Percentiles rank a stretch among this genome's conserved stretches.
phyloP scores from a whole-genome alignment of 2,888 invertebrate species.

The Limulus polyphemus region DNA sequence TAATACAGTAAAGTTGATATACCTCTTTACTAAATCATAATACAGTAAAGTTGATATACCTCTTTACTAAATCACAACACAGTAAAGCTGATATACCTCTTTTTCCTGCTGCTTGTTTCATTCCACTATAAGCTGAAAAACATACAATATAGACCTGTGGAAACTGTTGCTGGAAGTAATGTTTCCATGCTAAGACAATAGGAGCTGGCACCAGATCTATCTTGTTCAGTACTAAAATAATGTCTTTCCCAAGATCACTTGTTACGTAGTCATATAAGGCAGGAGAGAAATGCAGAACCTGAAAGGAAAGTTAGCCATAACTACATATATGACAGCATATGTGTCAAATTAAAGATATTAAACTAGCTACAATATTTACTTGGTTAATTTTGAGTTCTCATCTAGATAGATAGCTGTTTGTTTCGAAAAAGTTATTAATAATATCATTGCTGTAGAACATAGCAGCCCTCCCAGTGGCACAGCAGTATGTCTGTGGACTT shows the following conservation, averaged over 20 bases:
- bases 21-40: no score
- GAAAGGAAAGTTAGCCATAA: constrained; percentile 15
- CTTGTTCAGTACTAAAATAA: constrained; percentile 82
- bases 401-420: no score
- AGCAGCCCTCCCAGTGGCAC: no score
- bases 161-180: constrained; percentile 57
- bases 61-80: no score
- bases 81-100: constrained; percentile 1
- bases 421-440: background rate
- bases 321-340: no score
- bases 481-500: no score
- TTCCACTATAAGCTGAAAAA: constrained; percentile 28
- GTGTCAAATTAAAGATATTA: background rate
- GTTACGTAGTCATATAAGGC: constrained; percentile 68
- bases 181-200: constrained; percentile 73
- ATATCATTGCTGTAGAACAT: no score
- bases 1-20: no score
- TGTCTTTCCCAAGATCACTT: constrained; percentile 58
- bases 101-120: constrained; percentile 7
- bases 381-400: no score
- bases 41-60: no score
- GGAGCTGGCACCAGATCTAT: constrained; percentile 71
- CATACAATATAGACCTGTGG: constrained; percentile 58
- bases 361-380: no score
- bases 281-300: constrained; percentile 65